These are phyloP conservation scores for Ditula angustiorana DNA, from an alignment of 2,888 invertebrate species.

Conservation along the genomic window DNA sequence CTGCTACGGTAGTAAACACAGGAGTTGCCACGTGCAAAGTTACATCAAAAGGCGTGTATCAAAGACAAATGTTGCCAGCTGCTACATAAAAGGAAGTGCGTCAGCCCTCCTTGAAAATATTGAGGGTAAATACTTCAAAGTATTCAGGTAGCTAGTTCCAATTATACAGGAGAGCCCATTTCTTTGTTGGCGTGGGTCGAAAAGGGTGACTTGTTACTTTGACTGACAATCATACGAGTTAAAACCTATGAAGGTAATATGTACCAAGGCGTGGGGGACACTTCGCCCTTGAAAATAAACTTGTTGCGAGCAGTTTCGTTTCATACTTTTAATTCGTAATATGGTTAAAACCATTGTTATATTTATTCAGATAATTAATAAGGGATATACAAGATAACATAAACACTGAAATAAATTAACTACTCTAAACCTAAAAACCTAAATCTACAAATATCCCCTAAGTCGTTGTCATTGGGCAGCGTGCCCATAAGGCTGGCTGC, in stretches of 20 bases:
- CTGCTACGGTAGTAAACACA: constrained; percentile 63
- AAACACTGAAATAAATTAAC: too few species aligned
- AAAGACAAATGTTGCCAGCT: constrained; percentile 70
- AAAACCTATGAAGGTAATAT: background rate
- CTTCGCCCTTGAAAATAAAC: background rate
- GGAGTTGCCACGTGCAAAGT: constrained; percentile 67
- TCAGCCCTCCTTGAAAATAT: constrained; percentile 64
- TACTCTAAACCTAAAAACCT: too few species aligned
- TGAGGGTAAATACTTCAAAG: constrained; percentile 53
- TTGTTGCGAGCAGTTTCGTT: too few species aligned
- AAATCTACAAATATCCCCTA: too few species aligned
- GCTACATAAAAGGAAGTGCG: constrained; percentile 63
- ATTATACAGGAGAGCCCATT: constrained; percentile 64
- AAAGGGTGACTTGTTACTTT: constrained; percentile 23
- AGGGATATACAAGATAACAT: too few species aligned
- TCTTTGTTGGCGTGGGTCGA: constrained; percentile 39
- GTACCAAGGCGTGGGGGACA: background rate
- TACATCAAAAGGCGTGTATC: constrained; percentile 81
- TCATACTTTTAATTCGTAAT: too few species aligned
- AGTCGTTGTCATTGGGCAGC: too few species aligned
- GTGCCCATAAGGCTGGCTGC: too few species aligned
- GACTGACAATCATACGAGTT: background rate
- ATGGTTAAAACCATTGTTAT: too few species aligned
- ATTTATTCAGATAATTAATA: too few species aligned
- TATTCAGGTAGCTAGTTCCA: constrained; percentile 62